A percentile compares a stretch with the other conserved stretches of the same genome.
Conservation (phyloP, 2,888 invertebrate species). For the Tiphia femorata region DNA sequence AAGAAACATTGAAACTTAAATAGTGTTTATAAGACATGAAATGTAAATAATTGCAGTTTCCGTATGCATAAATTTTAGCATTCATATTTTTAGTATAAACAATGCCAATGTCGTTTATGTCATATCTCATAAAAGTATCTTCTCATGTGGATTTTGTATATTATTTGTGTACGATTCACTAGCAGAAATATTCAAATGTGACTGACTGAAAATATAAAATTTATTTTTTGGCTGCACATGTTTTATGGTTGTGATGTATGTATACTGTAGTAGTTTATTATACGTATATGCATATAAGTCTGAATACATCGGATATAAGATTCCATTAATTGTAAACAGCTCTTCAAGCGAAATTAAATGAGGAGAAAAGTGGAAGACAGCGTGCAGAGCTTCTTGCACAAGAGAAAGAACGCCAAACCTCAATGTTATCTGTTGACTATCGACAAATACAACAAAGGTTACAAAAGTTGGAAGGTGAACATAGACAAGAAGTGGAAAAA, state of each 20-base stretch:
- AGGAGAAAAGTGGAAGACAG: constrained; percentile 89
- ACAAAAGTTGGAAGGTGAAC: constrained; percentile 92
- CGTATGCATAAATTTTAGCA: too few species aligned
- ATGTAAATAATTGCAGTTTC: too few species aligned
- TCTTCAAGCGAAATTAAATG: constrained; percentile 90
- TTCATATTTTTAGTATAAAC: too few species aligned
- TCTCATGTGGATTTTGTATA: too few species aligned
- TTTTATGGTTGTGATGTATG: constrained; percentile 37
- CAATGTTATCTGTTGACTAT: constrained; percentile 94
- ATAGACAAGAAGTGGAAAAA: constrained; percentile 87
- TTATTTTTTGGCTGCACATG: constrained; percentile 30
- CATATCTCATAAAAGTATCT: too few species aligned
- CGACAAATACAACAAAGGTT: constrained; percentile 92
- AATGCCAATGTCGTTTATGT: too few species aligned
- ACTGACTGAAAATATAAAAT: constrained; percentile 3
- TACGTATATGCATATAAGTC: not conserved
- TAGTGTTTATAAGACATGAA: too few species aligned
- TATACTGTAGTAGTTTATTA: constrained; percentile 14
- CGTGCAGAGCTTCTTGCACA: constrained; percentile 89
- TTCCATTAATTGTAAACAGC: constrained; percentile 71
- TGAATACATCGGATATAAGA: not conserved
- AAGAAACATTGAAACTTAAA: too few species aligned
- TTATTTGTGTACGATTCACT: too few species aligned
- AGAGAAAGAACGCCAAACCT: constrained; percentile 94
- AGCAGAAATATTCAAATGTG: too few species aligned